A percentile compares a stretch with the other conserved stretches of the same genome.
These are phyloP conservation scores for Hirtodrosophila confusa DNA, from an alignment of 2,888 invertebrate species.

Conservation along the genomic window DNA sequence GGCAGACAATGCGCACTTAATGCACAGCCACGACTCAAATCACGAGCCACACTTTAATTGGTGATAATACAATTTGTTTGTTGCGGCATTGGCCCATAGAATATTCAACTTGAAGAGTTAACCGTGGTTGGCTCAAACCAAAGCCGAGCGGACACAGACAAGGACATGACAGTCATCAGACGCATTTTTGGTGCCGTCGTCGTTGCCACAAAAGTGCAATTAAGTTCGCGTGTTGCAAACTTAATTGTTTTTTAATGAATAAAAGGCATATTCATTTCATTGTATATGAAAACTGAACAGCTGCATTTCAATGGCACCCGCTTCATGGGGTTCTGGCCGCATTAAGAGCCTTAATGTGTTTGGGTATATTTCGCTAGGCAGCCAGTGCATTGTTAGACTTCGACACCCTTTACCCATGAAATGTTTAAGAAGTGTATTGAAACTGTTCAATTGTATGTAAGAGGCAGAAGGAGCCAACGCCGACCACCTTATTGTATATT, in stretches of 20 bases:
- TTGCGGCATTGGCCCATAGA: constrained; percentile 44
- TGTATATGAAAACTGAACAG: constrained; percentile 17
- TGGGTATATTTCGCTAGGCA: too few relatives aligned
- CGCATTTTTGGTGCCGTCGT: constrained; percentile 38
- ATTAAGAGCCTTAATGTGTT: too few relatives aligned
- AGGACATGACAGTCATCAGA: constrained; percentile 3
- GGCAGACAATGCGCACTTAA: constrained; percentile 60
- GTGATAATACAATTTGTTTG: constrained; percentile 63
- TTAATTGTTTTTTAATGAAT: constrained; percentile 82
- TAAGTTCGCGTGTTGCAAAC: constrained; percentile 77
- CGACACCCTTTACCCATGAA: too few relatives aligned
- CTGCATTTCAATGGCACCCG: constrained; percentile 22
- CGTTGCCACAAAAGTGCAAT: constrained; percentile 73
- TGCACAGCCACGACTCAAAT: constrained; percentile 51
- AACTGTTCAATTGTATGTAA: too few relatives aligned
- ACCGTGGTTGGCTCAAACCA: constrained; percentile 16
- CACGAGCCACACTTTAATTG: constrained; percentile 65
- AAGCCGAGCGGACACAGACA: constrained; percentile 10
- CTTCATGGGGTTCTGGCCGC: background rate
- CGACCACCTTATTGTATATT: too few relatives aligned
- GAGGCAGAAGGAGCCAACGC: too few relatives aligned
- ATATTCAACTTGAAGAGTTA: constrained; percentile 58
- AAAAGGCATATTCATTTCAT: constrained; percentile 62
- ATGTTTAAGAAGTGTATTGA: too few relatives aligned
- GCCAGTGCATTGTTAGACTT: too few relatives aligned